Percentiles rank a stretch among this genome's conserved stretches.
These are phyloP conservation scores for Bombus sibiricus DNA, from an alignment of 1,140 invertebrate genomes.

Conservation along the genomic window DNA sequence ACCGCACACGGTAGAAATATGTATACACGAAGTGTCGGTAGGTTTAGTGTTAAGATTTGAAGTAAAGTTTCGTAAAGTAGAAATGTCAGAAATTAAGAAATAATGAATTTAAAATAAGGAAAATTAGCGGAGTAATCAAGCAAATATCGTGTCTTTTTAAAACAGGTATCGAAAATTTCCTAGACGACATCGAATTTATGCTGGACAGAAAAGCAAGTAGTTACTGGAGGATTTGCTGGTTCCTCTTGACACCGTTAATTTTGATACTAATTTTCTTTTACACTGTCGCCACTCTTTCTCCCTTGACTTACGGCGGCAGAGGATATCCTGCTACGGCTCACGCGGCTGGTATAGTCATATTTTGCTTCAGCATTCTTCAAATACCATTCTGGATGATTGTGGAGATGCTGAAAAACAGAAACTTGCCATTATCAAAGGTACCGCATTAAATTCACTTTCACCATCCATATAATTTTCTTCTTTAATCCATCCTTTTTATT, in stretches of 20 bases:
- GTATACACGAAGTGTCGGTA: too few relatives aligned
- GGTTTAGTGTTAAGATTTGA: too few relatives aligned
- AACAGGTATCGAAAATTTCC: slow-evolving; percentile 87
- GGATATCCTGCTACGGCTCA: slow-evolving; percentile 57
- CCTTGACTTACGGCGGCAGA: slow-evolving; percentile 82
- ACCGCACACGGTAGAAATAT: too few relatives aligned
- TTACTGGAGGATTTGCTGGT: slow-evolving; percentile 93
- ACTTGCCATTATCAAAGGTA: slow-evolving; percentile 49
- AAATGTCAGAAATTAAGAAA: too few relatives aligned
- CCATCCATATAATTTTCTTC: background rate
- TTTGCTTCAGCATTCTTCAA: slow-evolving; percentile 77
- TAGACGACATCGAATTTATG: slow-evolving; percentile 91
- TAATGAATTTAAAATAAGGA: too few relatives aligned
- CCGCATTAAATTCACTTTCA: background rate
- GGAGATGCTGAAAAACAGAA: slow-evolving; percentile 65
- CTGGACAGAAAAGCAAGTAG: slow-evolving; percentile 86
- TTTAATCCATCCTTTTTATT: background rate
- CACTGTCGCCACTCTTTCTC: slow-evolving; percentile 83
- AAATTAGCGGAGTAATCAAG: too few relatives aligned
- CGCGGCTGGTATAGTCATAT: slow-evolving; percentile 79
- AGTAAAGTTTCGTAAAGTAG: too few relatives aligned
- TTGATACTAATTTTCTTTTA: slow-evolving; percentile 89
- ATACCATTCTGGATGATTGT: slow-evolving; percentile 79
- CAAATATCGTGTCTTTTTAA: background rate
- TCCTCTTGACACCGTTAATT: slow-evolving; percentile 87